Conservation (phyloP, 64 coral and sea anemone genomes). For the Pachyseris speciosa region DNA sequence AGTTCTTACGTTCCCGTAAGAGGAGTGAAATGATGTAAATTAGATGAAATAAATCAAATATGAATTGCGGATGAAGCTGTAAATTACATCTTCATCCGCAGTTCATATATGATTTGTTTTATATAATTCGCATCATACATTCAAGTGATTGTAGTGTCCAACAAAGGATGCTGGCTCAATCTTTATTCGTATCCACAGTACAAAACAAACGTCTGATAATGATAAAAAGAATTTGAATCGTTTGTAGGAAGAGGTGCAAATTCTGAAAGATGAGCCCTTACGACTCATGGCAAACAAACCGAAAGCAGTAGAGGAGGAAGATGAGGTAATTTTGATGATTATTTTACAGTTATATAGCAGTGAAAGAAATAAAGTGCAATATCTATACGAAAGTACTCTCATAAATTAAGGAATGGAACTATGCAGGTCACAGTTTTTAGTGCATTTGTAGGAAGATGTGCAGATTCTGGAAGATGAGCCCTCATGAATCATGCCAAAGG, state of each 20-base stretch:
- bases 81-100: background rate
- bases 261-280: conserved; percentile 14
- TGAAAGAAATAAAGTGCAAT: conserved; percentile 20
- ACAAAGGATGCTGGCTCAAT: conserved; percentile 17
- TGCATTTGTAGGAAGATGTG: conserved; percentile 14
- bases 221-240: conserved; percentile 19
- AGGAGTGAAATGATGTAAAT: conserved; percentile 19
- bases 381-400: conserved; percentile 3
- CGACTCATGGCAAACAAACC: background rate
- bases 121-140: conserved; percentile 5
- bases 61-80: conserved; percentile 6
- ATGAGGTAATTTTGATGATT: conserved; percentile 12
- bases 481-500: conserved; percentile 13
- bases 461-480: background rate
- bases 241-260: conserved; percentile 18
- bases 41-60: conserved; percentile 17
- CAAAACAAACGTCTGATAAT: conserved; percentile 12
- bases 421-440: conserved; percentile 8
- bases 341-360: conserved; percentile 4
- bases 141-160: conserved; percentile 18
- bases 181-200: conserved; percentile 10
- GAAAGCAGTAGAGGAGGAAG: conserved; percentile 9
- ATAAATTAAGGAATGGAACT: conserved; percentile 2
- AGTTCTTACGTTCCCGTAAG: conserved; percentile 10
- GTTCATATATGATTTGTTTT: conserved; percentile 15